Base-by-base conservation (phyloP, 2,113 vertebrate genomes). In the Syngnathoides biaculeatus region DNA sequence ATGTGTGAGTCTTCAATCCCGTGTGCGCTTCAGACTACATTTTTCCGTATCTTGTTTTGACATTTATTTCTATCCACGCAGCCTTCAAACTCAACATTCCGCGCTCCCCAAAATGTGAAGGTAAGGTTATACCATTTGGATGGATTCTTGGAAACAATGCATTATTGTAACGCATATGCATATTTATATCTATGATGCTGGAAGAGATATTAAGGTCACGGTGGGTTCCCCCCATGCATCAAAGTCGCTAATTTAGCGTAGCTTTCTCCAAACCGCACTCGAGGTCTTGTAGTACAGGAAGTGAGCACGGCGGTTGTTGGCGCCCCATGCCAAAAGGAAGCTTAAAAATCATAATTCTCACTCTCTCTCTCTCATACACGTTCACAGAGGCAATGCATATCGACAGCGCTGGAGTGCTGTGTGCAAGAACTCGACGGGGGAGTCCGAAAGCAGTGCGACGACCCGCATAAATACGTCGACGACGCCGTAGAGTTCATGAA, bases 271-370 rank as follows among this genome's bases (percentile, higher is more conserved):
- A 87, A 87, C 86, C 86, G 82, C 88, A 86, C 78, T 68, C 70
- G 77, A 81, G 73, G 68, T 76, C 66, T 69, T 88, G 84, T 69
- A 87, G 76, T 84, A 86, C 80, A 88, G 88, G 88, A 88, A 89
- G 69, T 55, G 65, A 80, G 82, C 45, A 59, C 61, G 65, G 38
- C 70, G 73, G 75, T 74, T 87, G 83, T 75, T 42, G 69, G 64
- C 62, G 48, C 65, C 62, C 80, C 69, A 72, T 74, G 80, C 30
- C 22, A 35, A 67, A 48, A 26, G 58, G 70, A 63, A 38, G 40
- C 40, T 22, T 76, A 42, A 74, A 74, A 68, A 61, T 39, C 40
- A 45, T 8, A 56, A 55, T 70, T 22, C 65, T 11, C 78, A 57
- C 60, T 57, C 26, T 8, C 26, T 10, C 53, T 78, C 50, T 69